These are phyloP conservation scores for Carterocephalus palaemon DNA, from an alignment of 2,888 invertebrate genomes.

Conservation along the genomic window DNA sequence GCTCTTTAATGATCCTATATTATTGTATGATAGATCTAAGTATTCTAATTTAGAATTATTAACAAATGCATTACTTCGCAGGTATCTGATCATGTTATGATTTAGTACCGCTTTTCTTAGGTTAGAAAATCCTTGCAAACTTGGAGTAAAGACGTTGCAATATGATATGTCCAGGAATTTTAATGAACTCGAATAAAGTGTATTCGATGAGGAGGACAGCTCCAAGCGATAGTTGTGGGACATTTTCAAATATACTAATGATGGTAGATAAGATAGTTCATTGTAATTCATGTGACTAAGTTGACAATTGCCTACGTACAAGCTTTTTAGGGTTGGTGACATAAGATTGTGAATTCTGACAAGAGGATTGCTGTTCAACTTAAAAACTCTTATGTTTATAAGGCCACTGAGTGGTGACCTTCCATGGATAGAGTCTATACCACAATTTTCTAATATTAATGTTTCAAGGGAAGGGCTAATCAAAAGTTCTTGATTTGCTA, in stretches of 20 bases:
- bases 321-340: constrained; percentile 70
- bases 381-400: constrained; percentile 72
- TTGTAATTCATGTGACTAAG: constrained; percentile 70
- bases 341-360: constrained; percentile 64
- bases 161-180: constrained; percentile 79
- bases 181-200: constrained; percentile 73
- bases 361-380: constrained; percentile 75
- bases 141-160: constrained; percentile 80
- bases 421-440: constrained; percentile 76
- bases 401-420: constrained; percentile 72
- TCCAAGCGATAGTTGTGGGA: constrained; percentile 80
- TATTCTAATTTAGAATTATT: constrained; percentile 80
- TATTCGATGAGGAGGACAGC: constrained; percentile 57
- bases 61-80: constrained; percentile 79
- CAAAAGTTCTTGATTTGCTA: constrained; percentile 72
- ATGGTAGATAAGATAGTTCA: constrained; percentile 78
- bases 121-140: constrained; percentile 80
- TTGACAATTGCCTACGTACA: constrained; percentile 80
- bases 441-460: constrained; percentile 81
- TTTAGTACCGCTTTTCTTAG: constrained; percentile 78
- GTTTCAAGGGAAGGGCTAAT: constrained; percentile 78
- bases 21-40: constrained; percentile 83
- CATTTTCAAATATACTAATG: constrained; percentile 79
- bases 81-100: constrained; percentile 80
- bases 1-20: constrained; percentile 78